Evolutionary conservation across 2,113 vertebrate genomes (phyloP).

Genomic region (Sciurus niger): DNA sequence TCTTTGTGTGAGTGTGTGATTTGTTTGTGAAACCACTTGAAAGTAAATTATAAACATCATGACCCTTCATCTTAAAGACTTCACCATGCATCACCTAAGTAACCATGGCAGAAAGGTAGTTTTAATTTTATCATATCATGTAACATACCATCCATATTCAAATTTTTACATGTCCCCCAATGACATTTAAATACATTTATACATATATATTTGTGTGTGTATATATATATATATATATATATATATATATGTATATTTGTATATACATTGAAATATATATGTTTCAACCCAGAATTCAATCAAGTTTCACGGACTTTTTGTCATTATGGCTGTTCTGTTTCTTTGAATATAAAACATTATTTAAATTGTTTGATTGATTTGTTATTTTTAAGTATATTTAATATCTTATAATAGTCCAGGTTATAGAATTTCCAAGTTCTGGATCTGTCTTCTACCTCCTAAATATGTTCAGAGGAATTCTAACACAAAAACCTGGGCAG

Average conservation of each 20-base stretch:
- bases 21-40: background rate
- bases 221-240: background rate
- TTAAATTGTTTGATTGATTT: background rate
- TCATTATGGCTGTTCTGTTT: background rate
- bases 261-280: background rate
- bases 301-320: background rate
- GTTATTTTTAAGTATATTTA: background rate
- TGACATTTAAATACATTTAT: too few species aligned
- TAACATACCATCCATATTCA: background rate
- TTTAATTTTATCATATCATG: background rate
- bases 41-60: background rate
- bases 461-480: background rate
- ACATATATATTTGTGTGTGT: background rate
- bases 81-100: background rate
- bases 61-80: background rate
- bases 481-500: background rate
- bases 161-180: background rate
- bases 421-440: background rate
- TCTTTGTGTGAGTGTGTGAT: background rate
- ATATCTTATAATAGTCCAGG: background rate
- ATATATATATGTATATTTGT: background rate
- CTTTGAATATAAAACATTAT: background rate
- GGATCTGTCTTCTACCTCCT: background rate
- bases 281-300: background rate
- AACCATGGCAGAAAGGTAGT: background rate